Evolutionary conservation across 2,113 vertebrate species (phyloP).

Genomic region (Trichechus manatus): DNA sequence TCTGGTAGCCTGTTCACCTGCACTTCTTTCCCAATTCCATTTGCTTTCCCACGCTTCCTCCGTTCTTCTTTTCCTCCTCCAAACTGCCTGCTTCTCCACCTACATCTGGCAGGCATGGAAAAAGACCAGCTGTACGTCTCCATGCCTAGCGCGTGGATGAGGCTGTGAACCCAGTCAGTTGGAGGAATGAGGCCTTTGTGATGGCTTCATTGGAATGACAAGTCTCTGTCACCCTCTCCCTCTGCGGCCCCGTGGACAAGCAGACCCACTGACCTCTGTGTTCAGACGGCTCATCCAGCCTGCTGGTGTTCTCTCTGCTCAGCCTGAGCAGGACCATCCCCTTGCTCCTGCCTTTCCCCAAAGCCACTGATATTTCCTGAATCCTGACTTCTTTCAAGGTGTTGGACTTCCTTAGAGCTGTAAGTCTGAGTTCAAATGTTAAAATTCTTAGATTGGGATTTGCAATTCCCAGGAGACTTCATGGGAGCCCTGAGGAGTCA

Average conservation of each 20-base stretch:
- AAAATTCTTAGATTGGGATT: not conserved
- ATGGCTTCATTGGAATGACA: slow-evolving; percentile 23
- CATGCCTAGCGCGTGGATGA: not conserved
- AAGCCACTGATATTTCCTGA: not conserved
- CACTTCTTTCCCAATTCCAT: not conserved
- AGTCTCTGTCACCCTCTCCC: not conserved
- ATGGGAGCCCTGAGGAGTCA: not conserved
- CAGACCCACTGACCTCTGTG: not conserved
- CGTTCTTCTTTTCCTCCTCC: not conserved
- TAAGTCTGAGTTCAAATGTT: slow-evolving; percentile 46
- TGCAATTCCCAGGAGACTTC: not conserved
- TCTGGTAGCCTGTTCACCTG: not conserved
- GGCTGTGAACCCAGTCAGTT: not conserved
- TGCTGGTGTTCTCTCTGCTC: not conserved
- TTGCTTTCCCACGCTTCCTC: not conserved
- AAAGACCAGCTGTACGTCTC: not conserved
- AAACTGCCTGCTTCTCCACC: not conserved
- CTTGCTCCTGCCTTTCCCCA: not conserved
- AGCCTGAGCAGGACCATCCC: not conserved
- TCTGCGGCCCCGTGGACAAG: accelerated
- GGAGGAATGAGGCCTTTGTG: not conserved
- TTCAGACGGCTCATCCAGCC: not conserved
- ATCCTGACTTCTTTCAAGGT: slow-evolving; percentile 27
- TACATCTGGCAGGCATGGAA: not conserved
- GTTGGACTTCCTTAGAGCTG: slow-evolving; percentile 11